Base-by-base conservation (phyloP, 2,113 vertebrate species). In the Odocoileus virginianus region DNA sequence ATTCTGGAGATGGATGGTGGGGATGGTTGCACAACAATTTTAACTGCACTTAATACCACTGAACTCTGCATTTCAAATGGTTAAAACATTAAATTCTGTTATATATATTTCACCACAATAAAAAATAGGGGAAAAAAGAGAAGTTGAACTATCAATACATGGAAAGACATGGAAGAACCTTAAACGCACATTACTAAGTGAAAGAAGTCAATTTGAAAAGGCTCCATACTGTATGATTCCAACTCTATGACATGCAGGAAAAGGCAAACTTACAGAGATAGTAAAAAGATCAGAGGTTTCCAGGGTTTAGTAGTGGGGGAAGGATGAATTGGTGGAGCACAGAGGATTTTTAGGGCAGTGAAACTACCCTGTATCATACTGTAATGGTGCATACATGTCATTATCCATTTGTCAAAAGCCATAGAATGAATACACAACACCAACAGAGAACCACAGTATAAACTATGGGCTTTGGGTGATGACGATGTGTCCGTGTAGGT, bases 401-500 rank as follows among this genome's bases (percentile, higher is more conserved):
- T 64, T 14, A 19, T 3, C n/a, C 30, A 10, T 54, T 30, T 47
- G 45, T 36, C 81, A n/a, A 55, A 87, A 25, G n/a, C 57, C n/a
- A 19, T 0, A 4, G 50, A 25, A 79, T 5, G 67, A 36, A 81
- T 7, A 33, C 0, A 19, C 17, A 15, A 25, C 7, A 15, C 5
- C 21, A 33, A 15, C 23, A 57, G 45, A 11, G 36, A 58, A 8
- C 19, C 55, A 21, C 16, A 28, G 13, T 4, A 7, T 43, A 3
- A 47, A 7, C 76, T 3, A 21, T 0, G 9, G 90, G 54, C 54
- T 54, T 25, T 7, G 45, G 58, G 19, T 6, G 87, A 8, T 14
- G 21, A 36, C 2, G 1, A 33, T 3, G 55, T 4, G 45, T 78
- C 86, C 4, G 0, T 0, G 27, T 0, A 2, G 43, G 40, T 2